Percentiles rank a stretch among this genome's conserved stretches.
phyloP scores from a whole-genome alignment of 2,113 vertebrate genomes.

The Varanus komodoensis region DNA sequence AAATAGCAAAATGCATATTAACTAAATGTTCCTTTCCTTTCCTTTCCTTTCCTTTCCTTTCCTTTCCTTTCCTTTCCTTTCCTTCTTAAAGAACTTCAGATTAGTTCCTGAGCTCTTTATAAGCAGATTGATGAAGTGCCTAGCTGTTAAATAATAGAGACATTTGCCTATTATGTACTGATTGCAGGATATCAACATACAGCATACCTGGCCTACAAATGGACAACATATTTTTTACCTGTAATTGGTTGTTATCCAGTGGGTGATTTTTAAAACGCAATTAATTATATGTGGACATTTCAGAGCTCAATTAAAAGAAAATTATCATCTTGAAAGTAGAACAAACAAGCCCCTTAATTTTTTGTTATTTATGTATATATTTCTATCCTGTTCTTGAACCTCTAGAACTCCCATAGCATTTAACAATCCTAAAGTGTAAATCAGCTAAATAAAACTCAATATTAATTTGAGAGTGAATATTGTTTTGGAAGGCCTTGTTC shows the following conservation, averaged over 20 bases:
- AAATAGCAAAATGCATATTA: slow-evolving; percentile 4
- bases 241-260: slow-evolving; percentile 2
- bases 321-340: not conserved
- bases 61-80: too few species aligned
- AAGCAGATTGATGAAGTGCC: not conserved
- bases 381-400: not conserved
- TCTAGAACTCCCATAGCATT: not conserved
- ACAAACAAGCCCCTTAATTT: not conserved
- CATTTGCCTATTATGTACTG: not conserved
- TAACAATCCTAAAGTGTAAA: not conserved
- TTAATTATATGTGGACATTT: slow-evolving; percentile 3
- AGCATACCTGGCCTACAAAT: not conserved
- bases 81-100: not conserved
- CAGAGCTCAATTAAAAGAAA: not conserved
- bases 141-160: not conserved
- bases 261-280: not conserved
- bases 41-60: too few species aligned
- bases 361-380: slow-evolving; percentile 8
- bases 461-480: too few species aligned
- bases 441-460: not conserved
- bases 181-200: not conserved
- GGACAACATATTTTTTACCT: not conserved
- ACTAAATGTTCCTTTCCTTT: not conserved
- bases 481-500: too few species aligned
- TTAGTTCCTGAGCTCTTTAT: not conserved